Evolutionary conservation across 2,888 invertebrate species (phyloP), one percentile per base, ranked within the genome.

Genomic region (Acanthosepion pharaonis): DNA sequence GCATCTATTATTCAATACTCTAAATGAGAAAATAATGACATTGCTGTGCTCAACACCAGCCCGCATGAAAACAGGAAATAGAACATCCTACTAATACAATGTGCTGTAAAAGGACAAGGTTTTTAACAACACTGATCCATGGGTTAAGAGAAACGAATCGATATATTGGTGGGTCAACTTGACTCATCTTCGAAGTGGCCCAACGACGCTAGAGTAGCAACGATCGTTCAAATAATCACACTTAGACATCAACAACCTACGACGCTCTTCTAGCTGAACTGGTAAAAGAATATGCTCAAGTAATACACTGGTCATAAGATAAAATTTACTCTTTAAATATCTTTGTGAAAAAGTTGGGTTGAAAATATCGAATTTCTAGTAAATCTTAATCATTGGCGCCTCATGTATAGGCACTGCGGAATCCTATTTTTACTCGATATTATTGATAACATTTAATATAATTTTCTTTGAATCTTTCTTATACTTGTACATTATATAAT

Each of bases 21-120:
- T 78, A n/a, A 78, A 78, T 78, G 78, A 78, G 78, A 78, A n/a
- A 78, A 78, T 78, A 78, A 78, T 78, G n/a, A 33, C 78, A 78
- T 11, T 11, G 78, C 11, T n/a, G 78, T 78, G 28, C 28, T n/a
- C n/a, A n/a, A 33, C 11, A 78, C n/a, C 23, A 20, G 23, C 59
- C 59, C 5, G 59, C 59, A 23, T 0, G 59, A 59, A 59, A 59
- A 59, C 23, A 59, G 59, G 20, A 59, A 59, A 23, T 23, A 78
- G 78, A 15, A 11, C n/a, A 23, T 78, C n/a, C 78, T 78, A 78
- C n/a, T 5, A 78, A 78, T 28, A n/a, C 15, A 1, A 33, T 33
- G 3, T 11, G 78, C 4, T n/a, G 33, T 15, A 78, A 78, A 78
- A 78, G 2, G 78, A 78, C n/a, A 78, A 11, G n/a, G 33, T 78